A percentile compares a stretch with the other conserved stretches of the same genome.
Conservation (phyloP, 2,797 vertebrate species). For the Chaetophractus vellerosus region DNA sequence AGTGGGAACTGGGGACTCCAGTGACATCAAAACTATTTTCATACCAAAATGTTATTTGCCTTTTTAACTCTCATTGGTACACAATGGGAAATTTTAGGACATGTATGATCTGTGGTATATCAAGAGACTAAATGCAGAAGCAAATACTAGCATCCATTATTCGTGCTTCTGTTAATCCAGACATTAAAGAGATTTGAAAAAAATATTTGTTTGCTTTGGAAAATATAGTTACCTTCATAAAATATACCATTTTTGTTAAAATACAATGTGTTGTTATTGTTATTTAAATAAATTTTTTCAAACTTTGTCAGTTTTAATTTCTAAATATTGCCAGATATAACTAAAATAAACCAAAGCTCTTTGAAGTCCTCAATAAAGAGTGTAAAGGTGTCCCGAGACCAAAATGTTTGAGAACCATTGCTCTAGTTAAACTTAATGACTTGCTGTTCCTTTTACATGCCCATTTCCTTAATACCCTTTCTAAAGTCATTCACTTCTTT, state of each 20-base stretch:
- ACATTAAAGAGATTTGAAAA: neutral
- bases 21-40: neutral
- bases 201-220: neutral
- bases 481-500: neutral
- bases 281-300: slow-evolving; percentile 24
- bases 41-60: neutral
- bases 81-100: neutral
- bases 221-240: neutral
- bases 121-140: slow-evolving; percentile 1
- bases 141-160: neutral
- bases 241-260: slow-evolving; percentile 7
- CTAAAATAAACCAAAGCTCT: neutral
- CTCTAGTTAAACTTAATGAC: neutral
- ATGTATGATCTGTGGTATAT: neutral
- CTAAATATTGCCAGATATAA: neutral
- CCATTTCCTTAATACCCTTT: neutral
- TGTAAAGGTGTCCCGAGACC: neutral
- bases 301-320: neutral
- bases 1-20: neutral
- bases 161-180: neutral
- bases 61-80: neutral
- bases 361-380: neutral
- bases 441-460: neutral
- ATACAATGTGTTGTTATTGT: neutral
- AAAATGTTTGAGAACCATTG: neutral